Evolutionary conservation across 1,140 invertebrate genomes (phyloP).

Genomic region (Popillia japonica): DNA sequence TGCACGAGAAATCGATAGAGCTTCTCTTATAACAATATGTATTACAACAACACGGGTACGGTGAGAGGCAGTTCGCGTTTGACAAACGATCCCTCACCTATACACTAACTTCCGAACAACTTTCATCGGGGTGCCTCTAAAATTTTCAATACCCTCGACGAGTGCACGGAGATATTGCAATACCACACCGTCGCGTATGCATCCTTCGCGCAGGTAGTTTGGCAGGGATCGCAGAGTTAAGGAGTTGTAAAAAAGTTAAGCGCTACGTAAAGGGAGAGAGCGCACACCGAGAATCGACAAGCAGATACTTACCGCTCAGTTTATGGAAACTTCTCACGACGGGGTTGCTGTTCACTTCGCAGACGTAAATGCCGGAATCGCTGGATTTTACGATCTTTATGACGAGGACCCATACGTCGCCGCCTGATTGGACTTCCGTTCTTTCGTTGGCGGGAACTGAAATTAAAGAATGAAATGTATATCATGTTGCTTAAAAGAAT

Average conservation of each 20-base stretch:
- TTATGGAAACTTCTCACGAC: slow-evolving; percentile 78
- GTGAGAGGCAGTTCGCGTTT: not conserved
- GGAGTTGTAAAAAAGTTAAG: not conserved
- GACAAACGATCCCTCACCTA: not conserved
- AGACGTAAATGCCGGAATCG: slow-evolving; percentile 82
- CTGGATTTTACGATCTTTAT: slow-evolving; percentile 72
- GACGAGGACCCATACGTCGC: slow-evolving; percentile 84
- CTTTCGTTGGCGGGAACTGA: slow-evolving; percentile 58
- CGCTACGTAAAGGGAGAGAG: not conserved
- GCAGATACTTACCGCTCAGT: slow-evolving; percentile 69
- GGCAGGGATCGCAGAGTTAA: not conserved
- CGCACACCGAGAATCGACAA: not conserved
- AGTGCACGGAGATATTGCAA: not conserved
- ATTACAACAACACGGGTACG: not conserved
- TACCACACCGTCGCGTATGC: not conserved
- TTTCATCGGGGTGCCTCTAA: not conserved
- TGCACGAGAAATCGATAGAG: not conserved
- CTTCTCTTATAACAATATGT: not conserved
- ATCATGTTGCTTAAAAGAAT: no score
- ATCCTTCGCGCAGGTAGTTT: not conserved
- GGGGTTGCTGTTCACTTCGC: slow-evolving; percentile 83
- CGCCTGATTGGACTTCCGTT: slow-evolving; percentile 67
- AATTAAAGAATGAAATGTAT: slow-evolving; percentile 40
- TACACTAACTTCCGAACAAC: not conserved
- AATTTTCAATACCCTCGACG: not conserved